phyloP scores from a whole-genome alignment of 2,113 vertebrate species.

The Eira barbara region DNA sequence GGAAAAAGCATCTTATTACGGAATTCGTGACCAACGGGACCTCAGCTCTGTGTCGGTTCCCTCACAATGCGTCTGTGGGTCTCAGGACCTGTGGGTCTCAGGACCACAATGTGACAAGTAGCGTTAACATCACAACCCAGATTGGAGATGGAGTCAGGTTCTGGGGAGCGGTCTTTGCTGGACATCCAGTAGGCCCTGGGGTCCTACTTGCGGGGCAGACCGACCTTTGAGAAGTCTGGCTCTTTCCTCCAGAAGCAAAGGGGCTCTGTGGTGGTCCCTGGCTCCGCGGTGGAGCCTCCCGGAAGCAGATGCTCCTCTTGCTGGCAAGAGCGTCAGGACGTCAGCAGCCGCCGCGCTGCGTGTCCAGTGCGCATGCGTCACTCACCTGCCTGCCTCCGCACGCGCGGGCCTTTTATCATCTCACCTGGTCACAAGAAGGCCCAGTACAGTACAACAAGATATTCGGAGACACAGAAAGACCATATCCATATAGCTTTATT shows the following conservation, averaged over 20 bases:
- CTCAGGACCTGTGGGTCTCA: constrained; percentile 51
- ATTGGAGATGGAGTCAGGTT: constrained; percentile 90
- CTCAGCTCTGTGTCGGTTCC: constrained; percentile 90
- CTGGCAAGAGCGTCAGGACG: neutral
- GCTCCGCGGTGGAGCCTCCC: accelerated
- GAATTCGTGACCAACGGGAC: constrained; percentile 87
- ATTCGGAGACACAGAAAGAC: neutral
- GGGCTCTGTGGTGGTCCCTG: neutral
- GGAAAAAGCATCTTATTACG: constrained; percentile 87
- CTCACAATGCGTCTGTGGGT: constrained; percentile 86
- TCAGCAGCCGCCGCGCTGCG: neutral
- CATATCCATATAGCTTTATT: neutral
- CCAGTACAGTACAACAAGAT: neutral
- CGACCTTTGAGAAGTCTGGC: constrained; percentile 89
- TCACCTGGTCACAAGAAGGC: neutral
- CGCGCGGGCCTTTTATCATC: neutral
- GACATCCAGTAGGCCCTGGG: constrained; percentile 92
- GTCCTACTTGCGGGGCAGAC: constrained; percentile 87
- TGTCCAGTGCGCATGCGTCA: neutral
- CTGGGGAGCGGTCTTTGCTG: constrained; percentile 95
- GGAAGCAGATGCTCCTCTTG: neutral
- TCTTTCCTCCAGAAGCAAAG: constrained; percentile 85
- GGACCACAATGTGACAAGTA: constrained; percentile 94
- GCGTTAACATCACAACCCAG: constrained; percentile 96
- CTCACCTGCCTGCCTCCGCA: neutral